Conservation (phyloP, 2,113 vertebrate genomes). For the Amia ocellicauda region DNA sequence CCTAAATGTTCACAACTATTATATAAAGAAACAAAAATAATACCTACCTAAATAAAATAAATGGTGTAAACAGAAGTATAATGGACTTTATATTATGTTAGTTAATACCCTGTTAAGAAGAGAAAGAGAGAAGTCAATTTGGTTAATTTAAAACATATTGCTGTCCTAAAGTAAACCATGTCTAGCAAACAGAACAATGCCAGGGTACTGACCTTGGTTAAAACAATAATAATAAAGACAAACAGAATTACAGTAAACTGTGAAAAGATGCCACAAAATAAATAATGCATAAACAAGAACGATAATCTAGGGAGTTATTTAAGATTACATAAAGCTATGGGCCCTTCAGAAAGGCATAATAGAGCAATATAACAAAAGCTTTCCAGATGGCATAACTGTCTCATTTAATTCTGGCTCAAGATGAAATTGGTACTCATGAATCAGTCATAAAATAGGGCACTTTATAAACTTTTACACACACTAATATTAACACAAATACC, state of each 20-base stretch:
- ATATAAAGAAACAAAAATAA: too few species aligned
- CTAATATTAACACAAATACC: background rate
- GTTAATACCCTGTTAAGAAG: too few species aligned
- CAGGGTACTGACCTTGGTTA: background rate
- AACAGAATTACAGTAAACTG: background rate
- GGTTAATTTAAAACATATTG: background rate
- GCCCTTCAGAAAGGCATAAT: background rate
- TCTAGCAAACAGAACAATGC: background rate
- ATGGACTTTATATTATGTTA: too few species aligned
- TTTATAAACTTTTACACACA: background rate
- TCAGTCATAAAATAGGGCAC: slow-evolving; percentile 2
- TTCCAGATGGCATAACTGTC: background rate
- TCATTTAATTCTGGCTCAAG: background rate
- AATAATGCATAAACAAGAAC: background rate
- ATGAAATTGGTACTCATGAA: background rate
- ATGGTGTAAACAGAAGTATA: too few species aligned
- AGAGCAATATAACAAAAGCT: background rate
- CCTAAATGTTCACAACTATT: too few species aligned
- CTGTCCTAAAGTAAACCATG: background rate
- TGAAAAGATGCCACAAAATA: background rate
- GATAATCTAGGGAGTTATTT: background rate
- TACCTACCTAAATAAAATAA: too few species aligned
- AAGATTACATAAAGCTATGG: background rate
- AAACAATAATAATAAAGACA: background rate
- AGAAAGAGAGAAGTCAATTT: too few species aligned